A percentile compares a stretch with the other conserved stretches of the same genome.
phyloP scores from a whole-genome alignment of 2,113 vertebrate genomes.

The Chionis minor region DNA sequence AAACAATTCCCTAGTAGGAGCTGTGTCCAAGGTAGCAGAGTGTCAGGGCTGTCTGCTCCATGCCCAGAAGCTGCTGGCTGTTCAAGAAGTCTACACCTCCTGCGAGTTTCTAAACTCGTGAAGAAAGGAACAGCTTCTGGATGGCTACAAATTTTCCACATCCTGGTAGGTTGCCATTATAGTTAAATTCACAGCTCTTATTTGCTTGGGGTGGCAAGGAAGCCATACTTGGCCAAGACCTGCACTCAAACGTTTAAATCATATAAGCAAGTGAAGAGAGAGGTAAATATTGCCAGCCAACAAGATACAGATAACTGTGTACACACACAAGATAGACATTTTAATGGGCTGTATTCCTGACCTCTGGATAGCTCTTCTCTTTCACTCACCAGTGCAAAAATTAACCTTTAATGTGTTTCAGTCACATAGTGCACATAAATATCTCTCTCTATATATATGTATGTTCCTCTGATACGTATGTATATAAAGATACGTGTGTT shows the following conservation, averaged over 20 bases:
- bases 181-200: not conserved
- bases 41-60: not conserved
- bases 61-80: not conserved
- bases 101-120: not conserved
- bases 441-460: not conserved
- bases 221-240: not conserved
- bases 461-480: not conserved
- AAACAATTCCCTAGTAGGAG: not conserved
- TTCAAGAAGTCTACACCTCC: not conserved
- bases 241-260: not conserved
- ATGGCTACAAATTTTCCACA: not conserved
- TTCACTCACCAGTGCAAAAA: not conserved
- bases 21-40: not conserved
- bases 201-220: not conserved
- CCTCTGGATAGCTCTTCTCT: not conserved
- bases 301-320: not conserved
- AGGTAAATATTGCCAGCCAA: not conserved
- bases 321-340: not conserved
- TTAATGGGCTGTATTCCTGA: not conserved
- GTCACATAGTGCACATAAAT: not conserved
- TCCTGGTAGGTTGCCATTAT: not conserved
- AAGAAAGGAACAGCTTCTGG: not conserved
- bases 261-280: not conserved
- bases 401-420: not conserved
- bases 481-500: not conserved